Percentiles rank a stretch among this genome's conserved stretches.
Evolutionary conservation across 2,113 vertebrate species (phyloP).

Genomic region (Tringa solitaria): DNA sequence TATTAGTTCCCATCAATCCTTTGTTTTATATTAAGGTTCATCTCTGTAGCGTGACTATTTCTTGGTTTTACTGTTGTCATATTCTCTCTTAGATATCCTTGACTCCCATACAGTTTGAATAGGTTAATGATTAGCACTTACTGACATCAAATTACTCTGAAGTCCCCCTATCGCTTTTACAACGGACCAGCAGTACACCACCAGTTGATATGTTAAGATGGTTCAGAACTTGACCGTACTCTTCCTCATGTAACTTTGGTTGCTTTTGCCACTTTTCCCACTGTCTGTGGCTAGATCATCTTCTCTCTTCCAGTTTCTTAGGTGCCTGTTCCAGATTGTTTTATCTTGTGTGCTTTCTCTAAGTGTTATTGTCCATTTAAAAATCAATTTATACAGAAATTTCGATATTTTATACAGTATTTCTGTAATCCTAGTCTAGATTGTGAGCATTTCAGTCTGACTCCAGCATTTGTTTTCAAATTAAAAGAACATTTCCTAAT

Average conservation of each 20-base stretch:
- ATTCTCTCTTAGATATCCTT: background rate
- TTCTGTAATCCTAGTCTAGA: background rate
- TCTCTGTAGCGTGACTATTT: background rate
- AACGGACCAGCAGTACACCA: background rate
- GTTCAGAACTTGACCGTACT: background rate
- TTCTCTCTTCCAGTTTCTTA: background rate
- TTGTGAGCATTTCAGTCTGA: background rate
- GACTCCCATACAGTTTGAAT: background rate
- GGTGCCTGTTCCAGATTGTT: background rate
- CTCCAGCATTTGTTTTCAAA: background rate
- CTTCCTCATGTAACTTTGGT: background rate
- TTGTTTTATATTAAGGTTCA: background rate
- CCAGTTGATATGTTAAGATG: background rate
- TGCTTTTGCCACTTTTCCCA: background rate
- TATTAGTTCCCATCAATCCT: background rate
- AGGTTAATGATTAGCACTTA: background rate
- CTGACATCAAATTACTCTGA: background rate
- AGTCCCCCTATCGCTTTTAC: background rate
- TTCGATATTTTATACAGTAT: background rate
- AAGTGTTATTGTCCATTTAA: background rate
- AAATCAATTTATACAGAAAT: background rate
- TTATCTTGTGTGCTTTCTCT: background rate
- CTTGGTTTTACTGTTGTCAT: background rate
- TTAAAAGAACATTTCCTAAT: background rate
- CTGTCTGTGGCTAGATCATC: background rate